phyloP scores from a whole-genome alignment of 2,797 vertebrate genomes.

The Chromobotia macracanthus region DNA sequence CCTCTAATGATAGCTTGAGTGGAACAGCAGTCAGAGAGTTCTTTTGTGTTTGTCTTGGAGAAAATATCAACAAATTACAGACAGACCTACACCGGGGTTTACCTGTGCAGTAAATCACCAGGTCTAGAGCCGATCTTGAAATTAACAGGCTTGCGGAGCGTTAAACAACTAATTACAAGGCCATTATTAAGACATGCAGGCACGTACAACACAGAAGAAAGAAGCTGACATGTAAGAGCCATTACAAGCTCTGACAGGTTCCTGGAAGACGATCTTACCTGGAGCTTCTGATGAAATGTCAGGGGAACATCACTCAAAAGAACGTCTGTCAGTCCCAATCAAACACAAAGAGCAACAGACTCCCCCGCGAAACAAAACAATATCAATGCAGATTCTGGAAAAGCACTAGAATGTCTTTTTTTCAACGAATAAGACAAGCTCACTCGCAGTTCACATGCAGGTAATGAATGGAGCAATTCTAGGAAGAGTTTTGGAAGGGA shows the following conservation, averaged over 20 bases:
- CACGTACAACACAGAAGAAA: constrained; percentile 5
- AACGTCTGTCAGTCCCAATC: constrained; percentile 37
- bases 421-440: constrained; percentile 6
- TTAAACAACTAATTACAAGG: constrained; percentile 50
- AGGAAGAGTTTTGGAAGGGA: constrained; percentile 13
- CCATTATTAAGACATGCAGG: constrained; percentile 36
- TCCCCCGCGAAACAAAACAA: constrained; percentile 1
- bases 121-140: constrained; percentile 25
- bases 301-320: constrained; percentile 35
- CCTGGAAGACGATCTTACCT: constrained; percentile 46
- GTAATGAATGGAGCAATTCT: constrained; percentile 35
- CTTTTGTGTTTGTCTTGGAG: constrained; percentile 22
- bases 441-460: not conserved
- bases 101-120: constrained; percentile 44
- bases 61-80: constrained; percentile 27
- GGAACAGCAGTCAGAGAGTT: constrained; percentile 5
- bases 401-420: constrained; percentile 25
- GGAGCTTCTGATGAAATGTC: constrained; percentile 32
- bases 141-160: constrained; percentile 38
- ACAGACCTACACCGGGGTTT: constrained; percentile 17
- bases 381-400: constrained; percentile 12
- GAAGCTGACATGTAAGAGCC: constrained; percentile 31
- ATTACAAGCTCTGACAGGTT: constrained; percentile 55
- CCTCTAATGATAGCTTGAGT: constrained; percentile 43
- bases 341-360: constrained; percentile 17